Evolutionary conservation across 1,140 invertebrate genomes (phyloP).

Genomic region (Meloidogyne exigua): DNA sequence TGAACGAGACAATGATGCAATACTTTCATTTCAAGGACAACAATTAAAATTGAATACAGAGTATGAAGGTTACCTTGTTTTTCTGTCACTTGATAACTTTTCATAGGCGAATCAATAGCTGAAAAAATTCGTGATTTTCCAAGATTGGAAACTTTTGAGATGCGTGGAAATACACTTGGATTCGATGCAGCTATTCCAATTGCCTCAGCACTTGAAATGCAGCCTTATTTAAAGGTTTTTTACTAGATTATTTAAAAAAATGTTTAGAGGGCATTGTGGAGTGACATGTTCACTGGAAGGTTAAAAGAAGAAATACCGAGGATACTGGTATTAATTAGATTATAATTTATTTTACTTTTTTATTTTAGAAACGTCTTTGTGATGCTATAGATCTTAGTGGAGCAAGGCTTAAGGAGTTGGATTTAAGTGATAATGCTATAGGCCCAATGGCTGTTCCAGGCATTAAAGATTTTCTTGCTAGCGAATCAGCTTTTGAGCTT

Average conservation of each 20-base stretch:
- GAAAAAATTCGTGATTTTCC: slow-evolving; percentile 29
- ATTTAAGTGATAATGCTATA: slow-evolving; percentile 96
- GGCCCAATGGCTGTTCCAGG: slow-evolving; percentile 90
- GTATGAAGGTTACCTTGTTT: slow-evolving; percentile 28
- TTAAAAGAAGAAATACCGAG: slow-evolving; percentile 90
- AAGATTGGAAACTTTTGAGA: slow-evolving; percentile 36
- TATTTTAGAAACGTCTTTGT: slow-evolving; percentile 73
- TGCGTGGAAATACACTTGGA: slow-evolving; percentile 56
- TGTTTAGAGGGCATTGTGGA: slow-evolving; percentile 71
- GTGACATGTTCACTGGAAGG: slow-evolving; percentile 91
- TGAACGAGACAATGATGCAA: not conserved
- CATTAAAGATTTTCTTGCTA: slow-evolving; percentile 79
- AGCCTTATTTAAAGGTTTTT: slow-evolving; percentile 36
- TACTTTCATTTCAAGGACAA: slow-evolving; percentile 27
- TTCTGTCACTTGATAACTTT: not conserved
- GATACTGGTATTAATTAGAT: slow-evolving; percentile 76
- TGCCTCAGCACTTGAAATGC: slow-evolving; percentile 46
- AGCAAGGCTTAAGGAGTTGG: slow-evolving; percentile 79
- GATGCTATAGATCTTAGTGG: slow-evolving; percentile 77
- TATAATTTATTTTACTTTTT: not conserved
- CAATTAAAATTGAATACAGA: slow-evolving; percentile 38
- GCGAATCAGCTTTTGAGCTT: slow-evolving; percentile 77
- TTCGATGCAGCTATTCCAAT: slow-evolving; percentile 48
- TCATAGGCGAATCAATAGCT: slow-evolving; percentile 40
- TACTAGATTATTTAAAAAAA: slow-evolving; percentile 3